These are phyloP conservation scores for Nemotelus pantherinus DNA, from an alignment of 2,888 invertebrate species.

Conservation along the genomic window DNA sequence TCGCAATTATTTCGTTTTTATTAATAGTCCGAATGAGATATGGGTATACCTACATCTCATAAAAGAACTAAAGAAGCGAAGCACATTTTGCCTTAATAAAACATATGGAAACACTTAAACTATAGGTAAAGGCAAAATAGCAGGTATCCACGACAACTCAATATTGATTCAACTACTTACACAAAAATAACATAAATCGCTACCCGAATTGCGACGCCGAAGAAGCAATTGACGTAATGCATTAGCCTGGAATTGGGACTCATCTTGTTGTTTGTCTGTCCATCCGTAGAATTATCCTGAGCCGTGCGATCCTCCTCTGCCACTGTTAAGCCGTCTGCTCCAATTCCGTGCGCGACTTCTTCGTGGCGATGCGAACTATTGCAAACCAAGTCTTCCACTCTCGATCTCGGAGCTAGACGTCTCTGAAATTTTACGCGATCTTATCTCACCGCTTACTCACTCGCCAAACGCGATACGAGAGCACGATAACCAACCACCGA, in stretches of 20 bases:
- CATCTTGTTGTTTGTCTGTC: conserved; percentile 13
- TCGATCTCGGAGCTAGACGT: not conserved
- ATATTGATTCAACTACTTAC: conserved; percentile 64
- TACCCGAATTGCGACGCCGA: conserved; percentile 68
- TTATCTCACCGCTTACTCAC: not conserved
- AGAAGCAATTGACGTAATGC: conserved; percentile 62
- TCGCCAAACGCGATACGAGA: not conserved
- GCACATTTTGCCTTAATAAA: not conserved
- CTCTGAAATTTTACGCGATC: conserved; percentile 8
- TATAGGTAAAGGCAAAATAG: not conserved
- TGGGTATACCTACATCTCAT: too few relatives aligned
- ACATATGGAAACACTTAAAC: not conserved
- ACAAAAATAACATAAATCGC: conserved; percentile 67
- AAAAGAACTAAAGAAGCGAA: not conserved
- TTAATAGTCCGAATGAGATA: too few relatives aligned
- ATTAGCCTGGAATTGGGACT: conserved; percentile 12
- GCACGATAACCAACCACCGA: not conserved
- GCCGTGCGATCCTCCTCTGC: not conserved
- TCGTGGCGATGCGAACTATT: not conserved
- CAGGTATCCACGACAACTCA: not conserved
- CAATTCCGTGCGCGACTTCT: not conserved
- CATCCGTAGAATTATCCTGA: not conserved
- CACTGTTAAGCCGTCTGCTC: not conserved
- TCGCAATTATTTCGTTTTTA: too few relatives aligned
- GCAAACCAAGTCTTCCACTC: not conserved